A percentile compares a stretch with the other conserved stretches of the same genome.
These are phyloP conservation scores for Amphimedon queenslandica DNA, from an alignment of 37 sponge, comb jelly and placozoan genomes.

Conservation along the genomic window DNA sequence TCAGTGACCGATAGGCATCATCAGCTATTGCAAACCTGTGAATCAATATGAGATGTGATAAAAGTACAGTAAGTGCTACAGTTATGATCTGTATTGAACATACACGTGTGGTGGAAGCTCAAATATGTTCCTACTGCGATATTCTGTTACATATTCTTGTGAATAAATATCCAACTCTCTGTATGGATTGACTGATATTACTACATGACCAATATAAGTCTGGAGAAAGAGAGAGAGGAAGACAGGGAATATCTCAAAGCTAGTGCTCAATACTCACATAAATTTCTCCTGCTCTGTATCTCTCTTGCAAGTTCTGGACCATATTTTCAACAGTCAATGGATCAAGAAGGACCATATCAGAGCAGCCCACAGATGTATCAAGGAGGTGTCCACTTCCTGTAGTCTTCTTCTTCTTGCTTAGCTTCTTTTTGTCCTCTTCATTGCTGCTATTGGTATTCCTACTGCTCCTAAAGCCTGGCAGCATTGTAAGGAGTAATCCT, in stretches of 20 bases:
- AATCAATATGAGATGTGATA: background rate
- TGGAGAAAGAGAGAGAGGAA: constrained; percentile 16
- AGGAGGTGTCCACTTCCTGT: constrained; percentile 38
- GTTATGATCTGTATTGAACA: constrained; percentile 12
- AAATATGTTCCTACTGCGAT: constrained; percentile 66
- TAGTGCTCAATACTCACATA: constrained; percentile 57
- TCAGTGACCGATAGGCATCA: constrained; percentile 77
- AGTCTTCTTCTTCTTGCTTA: background rate
- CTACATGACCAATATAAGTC: constrained; percentile 90
- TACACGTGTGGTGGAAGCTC: constrained; percentile 91
- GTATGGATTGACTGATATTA: constrained; percentile 87
- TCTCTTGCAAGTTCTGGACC: constrained; percentile 58
- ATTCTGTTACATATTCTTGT: constrained; percentile 50
- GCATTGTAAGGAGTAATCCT: too few species aligned
- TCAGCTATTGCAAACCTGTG: constrained; percentile 78
- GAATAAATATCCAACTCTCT: constrained; percentile 52
- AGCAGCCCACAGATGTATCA: constrained; percentile 76
- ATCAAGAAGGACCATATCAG: constrained; percentile 82
- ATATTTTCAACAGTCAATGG: constrained; percentile 65
- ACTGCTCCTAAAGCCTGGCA: too few species aligned
- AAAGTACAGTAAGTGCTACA: background rate
- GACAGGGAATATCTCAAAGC: background rate
- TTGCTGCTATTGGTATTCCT: too few species aligned
- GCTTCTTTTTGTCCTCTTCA: too few species aligned
- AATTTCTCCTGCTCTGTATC: constrained; percentile 62